Base-by-base conservation (phyloP, 2,113 vertebrate species). In the Trachemys scripta region DNA sequence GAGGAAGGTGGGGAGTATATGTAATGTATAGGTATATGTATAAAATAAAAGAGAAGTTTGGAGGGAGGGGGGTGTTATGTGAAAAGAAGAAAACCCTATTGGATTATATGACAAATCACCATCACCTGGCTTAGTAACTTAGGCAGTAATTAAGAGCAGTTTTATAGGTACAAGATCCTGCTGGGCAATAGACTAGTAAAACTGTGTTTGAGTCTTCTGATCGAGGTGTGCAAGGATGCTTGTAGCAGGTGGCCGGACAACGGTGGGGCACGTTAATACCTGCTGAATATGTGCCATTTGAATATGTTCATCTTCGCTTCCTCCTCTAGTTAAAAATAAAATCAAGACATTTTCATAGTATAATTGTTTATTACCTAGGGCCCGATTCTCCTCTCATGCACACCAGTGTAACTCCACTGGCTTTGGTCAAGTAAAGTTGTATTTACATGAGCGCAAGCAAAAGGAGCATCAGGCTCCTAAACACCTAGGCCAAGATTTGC, bases 121-220 rank as follows among this genome's bases (percentile, higher is more conserved):
- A 50, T 94, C 89, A 95, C 84, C 91, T 94, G 87, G 80, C 88
- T 87, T 57, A 85, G 92, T 47, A 93, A 86, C 86, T 94, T 88
- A 31, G 83, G 94, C 87, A 96, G 96, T 92, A 97, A 97, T 97
- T 96, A 96, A 82, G 87, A 97, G 80, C 59, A 82, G 81, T 86
- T 97, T 97, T 96, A 94, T 95, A 96, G 90, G 91, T 85, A 91
- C 85, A 94, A 89, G 86, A 75, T 78, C 97, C 96, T 0, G 3
- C 95, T 94, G 96, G 86, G 95, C 47, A 0, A 81, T 2, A 95
- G 93, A 91, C 42, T 92, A 95, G 96, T 97, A 97, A 98, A 98
- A 92, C 47, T 1, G 0, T 11, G 72, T 56, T 93, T 54, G 57
- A 84, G 38, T 88, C 96, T 96, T 94, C 95, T 88, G 93, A 95